Conservation (phyloP, 2,888 invertebrate genomes). For the Sylvicola fuscatus region DNA sequence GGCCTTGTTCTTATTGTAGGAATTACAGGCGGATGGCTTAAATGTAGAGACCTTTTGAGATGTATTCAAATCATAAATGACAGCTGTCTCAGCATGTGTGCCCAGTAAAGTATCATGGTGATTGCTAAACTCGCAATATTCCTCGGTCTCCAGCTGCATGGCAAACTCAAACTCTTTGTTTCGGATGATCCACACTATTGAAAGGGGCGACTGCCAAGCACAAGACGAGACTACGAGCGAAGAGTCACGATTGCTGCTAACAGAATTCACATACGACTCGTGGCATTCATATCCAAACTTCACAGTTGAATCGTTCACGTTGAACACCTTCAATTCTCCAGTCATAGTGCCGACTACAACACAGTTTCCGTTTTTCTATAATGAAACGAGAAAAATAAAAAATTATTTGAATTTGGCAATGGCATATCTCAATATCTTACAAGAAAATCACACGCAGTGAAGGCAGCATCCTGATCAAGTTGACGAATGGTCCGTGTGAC, state of each 20-base stretch:
- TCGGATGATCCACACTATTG: slow-evolving; percentile 21
- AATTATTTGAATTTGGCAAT: slow-evolving; percentile 1
- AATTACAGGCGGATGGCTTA: slow-evolving; percentile 67
- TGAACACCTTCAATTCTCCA: slow-evolving; percentile 80
- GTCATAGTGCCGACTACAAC: slow-evolving; percentile 76
- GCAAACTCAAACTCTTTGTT: slow-evolving; percentile 28
- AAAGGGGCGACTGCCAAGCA: slow-evolving; percentile 65
- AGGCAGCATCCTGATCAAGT: slow-evolving; percentile 49
- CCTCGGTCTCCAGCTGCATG: slow-evolving; percentile 58
- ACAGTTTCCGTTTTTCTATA: slow-evolving; percentile 36
- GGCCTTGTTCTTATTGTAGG: slow-evolving; percentile 83
- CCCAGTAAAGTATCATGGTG: slow-evolving; percentile 75
- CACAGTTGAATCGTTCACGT: slow-evolving; percentile 63
- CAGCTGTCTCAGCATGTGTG: slow-evolving; percentile 50
- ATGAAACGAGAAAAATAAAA: slow-evolving; percentile 6
- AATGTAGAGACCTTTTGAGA: slow-evolving; percentile 52
- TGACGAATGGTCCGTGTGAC: slow-evolving; percentile 52
- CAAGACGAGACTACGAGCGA: slow-evolving; percentile 65
- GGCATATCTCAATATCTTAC: slow-evolving; percentile 10
- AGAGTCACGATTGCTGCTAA: slow-evolving; percentile 55
- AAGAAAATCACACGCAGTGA: slow-evolving; percentile 49
- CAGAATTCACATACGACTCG: slow-evolving; percentile 66
- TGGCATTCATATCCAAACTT: slow-evolving; percentile 63
- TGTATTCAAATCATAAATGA: slow-evolving; percentile 73
- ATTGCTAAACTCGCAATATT: slow-evolving; percentile 84